phyloP scores from a whole-genome alignment of 64 coral and sea anemone species.

The Porites australiensis region DNA sequence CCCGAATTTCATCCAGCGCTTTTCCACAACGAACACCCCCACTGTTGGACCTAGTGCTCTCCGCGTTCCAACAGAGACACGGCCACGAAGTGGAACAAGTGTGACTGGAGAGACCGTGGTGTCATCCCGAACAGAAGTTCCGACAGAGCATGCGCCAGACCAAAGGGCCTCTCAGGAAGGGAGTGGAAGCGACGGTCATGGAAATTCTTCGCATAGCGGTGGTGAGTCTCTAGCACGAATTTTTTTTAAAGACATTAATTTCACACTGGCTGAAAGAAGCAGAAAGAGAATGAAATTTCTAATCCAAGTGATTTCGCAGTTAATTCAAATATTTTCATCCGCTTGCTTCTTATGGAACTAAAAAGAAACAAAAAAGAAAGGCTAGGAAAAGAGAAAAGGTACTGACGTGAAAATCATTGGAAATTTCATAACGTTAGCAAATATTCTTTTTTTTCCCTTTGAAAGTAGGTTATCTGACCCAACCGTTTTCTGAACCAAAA shows the following conservation, averaged over 20 bases:
- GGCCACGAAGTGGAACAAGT: slow-evolving; percentile 34
- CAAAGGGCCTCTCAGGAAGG: slow-evolving; percentile 18
- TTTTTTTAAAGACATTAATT: neutral
- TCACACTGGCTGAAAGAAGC: no score
- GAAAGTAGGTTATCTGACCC: no score
- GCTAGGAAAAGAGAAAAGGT: no score
- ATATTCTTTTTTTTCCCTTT: no score
- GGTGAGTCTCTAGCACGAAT: slow-evolving; percentile 3
- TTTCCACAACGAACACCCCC: slow-evolving; percentile 39
- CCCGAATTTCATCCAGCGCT: slow-evolving; percentile 82
- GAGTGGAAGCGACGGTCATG: neutral
- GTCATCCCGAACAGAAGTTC: slow-evolving; percentile 44
- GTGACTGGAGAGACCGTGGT: slow-evolving; percentile 53
- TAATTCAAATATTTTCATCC: no score
- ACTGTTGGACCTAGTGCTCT: slow-evolving; percentile 17
- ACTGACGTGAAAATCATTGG: no score
- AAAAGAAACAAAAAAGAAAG: no score
- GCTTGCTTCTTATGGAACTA: no score
- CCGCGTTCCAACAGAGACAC: slow-evolving; percentile 18
- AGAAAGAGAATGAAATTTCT: no score
- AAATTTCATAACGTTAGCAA: no score
- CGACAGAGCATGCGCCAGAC: slow-evolving; percentile 19
- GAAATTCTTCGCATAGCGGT: neutral
- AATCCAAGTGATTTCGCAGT: no score
- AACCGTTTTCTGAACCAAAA: no score